phyloP scores from a whole-genome alignment of 2,888 invertebrate species.

The Operophtera brumata region DNA sequence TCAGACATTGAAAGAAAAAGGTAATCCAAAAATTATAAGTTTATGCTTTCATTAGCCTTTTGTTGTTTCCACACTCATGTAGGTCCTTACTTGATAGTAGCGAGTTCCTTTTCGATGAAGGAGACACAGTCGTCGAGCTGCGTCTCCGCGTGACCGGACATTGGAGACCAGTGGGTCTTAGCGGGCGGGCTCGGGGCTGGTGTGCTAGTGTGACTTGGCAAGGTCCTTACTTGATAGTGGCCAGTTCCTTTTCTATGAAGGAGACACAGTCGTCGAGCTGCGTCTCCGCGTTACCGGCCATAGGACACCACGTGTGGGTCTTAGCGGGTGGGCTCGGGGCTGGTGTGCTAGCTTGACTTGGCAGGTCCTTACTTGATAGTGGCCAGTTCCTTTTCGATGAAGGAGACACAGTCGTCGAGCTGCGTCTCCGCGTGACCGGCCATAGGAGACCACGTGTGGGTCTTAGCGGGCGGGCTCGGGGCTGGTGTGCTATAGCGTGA shows the following conservation, averaged over 20 bases:
- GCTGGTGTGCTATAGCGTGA: slow-evolving; percentile 51
- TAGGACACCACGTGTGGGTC: slow-evolving; percentile 66
- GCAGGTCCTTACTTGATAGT: slow-evolving; percentile 59
- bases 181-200: slow-evolving; percentile 55
- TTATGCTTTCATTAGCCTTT: too few species aligned
- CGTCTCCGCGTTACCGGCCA: background rate
- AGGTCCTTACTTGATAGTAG: slow-evolving; percentile 61
- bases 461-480: slow-evolving; percentile 51
- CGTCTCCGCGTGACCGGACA: background rate
- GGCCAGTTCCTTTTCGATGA: slow-evolving; percentile 68
- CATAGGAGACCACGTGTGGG: slow-evolving; percentile 64
- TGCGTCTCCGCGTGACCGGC: slow-evolving; percentile 4
- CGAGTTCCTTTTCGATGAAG: slow-evolving; percentile 68
- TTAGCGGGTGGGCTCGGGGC: slow-evolving; percentile 54
- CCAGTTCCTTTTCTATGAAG: slow-evolving; percentile 68
- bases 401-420: slow-evolving; percentile 64
- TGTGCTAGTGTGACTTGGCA: slow-evolving; percentile 58
- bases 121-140: slow-evolving; percentile 62
- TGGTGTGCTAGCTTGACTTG: slow-evolving; percentile 45
- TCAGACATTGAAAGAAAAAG: background rate
- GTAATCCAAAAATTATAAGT: background rate
- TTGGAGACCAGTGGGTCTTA: slow-evolving; percentile 63
- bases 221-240: slow-evolving; percentile 63
- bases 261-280: slow-evolving; percentile 62
- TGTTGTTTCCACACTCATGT: background rate